Conservation (phyloP, 1,140 invertebrate species). For the Pissodes strobi region DNA sequence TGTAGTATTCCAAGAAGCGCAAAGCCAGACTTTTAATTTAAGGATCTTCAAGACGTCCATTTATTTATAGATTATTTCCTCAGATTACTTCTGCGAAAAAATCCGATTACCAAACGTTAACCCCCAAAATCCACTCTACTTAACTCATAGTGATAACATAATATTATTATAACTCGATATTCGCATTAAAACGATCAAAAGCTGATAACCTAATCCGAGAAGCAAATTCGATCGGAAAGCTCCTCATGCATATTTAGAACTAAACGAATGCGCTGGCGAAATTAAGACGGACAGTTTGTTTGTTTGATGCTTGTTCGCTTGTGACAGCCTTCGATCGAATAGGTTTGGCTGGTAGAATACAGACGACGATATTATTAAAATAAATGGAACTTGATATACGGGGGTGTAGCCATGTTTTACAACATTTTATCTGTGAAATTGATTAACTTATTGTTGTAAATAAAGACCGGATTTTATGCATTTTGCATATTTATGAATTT, state of each 20-base stretch:
- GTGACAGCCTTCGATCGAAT: constrained; percentile 6
- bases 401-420: neutral
- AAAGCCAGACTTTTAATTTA: too few relatives aligned
- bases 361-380: constrained; percentile 5
- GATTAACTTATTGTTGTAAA: too few relatives aligned
- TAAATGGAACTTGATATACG: neutral
- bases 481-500: too few relatives aligned
- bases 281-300: constrained; percentile 24
- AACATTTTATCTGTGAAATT: too few relatives aligned
- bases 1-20: too few relatives aligned
- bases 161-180: constrained; percentile 21
- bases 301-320: constrained; percentile 9
- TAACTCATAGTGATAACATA: constrained; percentile 18
- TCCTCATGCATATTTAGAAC: constrained; percentile 28
- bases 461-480: too few relatives aligned
- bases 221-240: constrained; percentile 23
- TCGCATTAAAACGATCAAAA: constrained; percentile 27
- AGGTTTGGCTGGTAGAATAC: constrained; percentile 1
- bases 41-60: too few relatives aligned
- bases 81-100: neutral
- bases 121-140: constrained; percentile 7
- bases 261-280: constrained; percentile 13
- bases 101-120: constrained; percentile 11
- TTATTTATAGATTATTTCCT: too few relatives aligned
- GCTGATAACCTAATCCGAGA: constrained; percentile 21